These are phyloP conservation scores for Saccostrea echinata DNA, from an alignment of 1,140 invertebrate genomes.

Conservation along the genomic window DNA sequence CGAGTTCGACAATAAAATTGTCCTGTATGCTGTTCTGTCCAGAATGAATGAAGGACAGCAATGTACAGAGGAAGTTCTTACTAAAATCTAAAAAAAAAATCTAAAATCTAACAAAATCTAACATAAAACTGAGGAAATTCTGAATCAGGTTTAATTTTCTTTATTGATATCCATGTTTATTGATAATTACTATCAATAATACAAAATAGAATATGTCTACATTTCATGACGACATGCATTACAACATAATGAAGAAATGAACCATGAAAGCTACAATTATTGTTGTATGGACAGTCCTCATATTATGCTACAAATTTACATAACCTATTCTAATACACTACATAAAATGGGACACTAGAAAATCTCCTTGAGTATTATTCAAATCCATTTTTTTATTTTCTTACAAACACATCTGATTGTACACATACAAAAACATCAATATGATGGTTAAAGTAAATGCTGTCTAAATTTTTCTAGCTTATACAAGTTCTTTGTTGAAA, in stretches of 20 bases:
- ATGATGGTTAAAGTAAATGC: background rate
- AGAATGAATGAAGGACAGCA: no score
- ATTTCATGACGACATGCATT: conserved; percentile 25
- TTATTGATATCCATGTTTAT: conserved; percentile 36
- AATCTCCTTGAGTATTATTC: conserved; percentile 35
- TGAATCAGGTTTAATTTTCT: background rate
- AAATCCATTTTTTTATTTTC: background rate
- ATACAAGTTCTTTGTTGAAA: background rate
- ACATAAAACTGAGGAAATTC: background rate
- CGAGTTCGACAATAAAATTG: no score
- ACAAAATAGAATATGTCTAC: conserved; percentile 26
- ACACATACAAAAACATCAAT: background rate
- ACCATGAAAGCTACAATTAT: background rate
- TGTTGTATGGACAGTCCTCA: background rate
- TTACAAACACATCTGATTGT: conserved; percentile 19
- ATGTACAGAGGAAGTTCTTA: no score
- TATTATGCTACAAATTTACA: conserved; percentile 30
- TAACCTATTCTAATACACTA: background rate
- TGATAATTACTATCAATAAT: conserved; percentile 14
- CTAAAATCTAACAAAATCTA: background rate
- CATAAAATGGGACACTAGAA: conserved; percentile 7
- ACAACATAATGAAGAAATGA: background rate
- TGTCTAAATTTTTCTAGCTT: background rate
- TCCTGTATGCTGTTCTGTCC: no score
- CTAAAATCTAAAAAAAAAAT: no score